Evolutionary conservation across 2,888 invertebrate species (phyloP).

Genomic region (Cataglyphis livida): DNA sequence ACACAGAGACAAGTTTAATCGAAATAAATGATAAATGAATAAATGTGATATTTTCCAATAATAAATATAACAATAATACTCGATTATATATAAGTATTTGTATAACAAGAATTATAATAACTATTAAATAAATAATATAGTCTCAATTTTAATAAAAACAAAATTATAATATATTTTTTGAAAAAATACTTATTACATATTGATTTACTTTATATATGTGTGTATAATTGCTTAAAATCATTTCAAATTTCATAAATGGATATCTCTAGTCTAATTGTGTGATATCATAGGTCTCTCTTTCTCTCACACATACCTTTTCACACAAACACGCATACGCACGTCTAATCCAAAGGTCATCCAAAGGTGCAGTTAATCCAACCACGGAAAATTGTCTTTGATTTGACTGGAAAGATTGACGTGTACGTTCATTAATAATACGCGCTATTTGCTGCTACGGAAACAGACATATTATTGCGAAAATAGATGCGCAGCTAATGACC

Average conservation of each 20-base stretch:
- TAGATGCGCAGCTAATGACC: constrained; percentile 43
- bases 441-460: constrained; percentile 19
- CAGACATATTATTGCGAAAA: constrained; percentile 41
- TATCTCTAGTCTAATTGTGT: constrained; percentile 4
- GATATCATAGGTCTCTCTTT: background rate
- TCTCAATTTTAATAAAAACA: background rate
- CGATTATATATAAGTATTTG: constrained; percentile 1
- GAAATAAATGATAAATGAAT: constrained; percentile 26
- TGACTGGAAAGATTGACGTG: constrained; percentile 17
- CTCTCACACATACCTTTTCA: background rate
- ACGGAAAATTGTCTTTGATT: constrained; percentile 40
- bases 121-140: background rate
- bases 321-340: background rate
- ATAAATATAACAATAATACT: constrained; percentile 19
- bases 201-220: background rate
- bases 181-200: background rate
- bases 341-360: background rate
- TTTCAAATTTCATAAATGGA: constrained; percentile 17
- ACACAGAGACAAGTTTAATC: constrained; percentile 35
- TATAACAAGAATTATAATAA: background rate
- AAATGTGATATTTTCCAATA: background rate
- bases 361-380: constrained; percentile 3
- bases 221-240: background rate
- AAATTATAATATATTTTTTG: background rate
- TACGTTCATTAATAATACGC: constrained; percentile 34